These are phyloP conservation scores for Lateolabrax maculatus DNA, from an alignment of 2,797 vertebrate genomes.

Conservation along the genomic window DNA sequence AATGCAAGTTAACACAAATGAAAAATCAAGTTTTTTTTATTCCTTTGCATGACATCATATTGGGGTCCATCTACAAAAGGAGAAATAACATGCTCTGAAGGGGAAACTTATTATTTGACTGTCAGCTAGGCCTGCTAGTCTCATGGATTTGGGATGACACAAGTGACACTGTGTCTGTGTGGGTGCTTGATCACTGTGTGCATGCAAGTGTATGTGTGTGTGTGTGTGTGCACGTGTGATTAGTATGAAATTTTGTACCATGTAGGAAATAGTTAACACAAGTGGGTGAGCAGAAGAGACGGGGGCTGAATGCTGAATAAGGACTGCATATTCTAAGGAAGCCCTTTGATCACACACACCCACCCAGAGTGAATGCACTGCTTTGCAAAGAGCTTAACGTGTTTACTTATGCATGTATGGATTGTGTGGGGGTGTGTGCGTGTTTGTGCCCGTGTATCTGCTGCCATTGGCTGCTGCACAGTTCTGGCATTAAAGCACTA, in stretches of 20 bases:
- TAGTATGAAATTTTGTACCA: background rate
- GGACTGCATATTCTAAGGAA: constrained; percentile 25
- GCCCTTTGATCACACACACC: constrained; percentile 37
- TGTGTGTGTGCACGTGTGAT: background rate
- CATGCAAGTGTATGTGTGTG: background rate
- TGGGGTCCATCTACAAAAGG: background rate
- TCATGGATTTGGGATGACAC: constrained; percentile 14
- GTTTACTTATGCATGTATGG: constrained; percentile 12
- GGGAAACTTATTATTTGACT: constrained; percentile 10
- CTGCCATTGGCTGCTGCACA: constrained; percentile 28
- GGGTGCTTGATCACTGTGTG: background rate
- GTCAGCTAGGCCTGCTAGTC: background rate
- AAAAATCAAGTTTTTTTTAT: background rate
- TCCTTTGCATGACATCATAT: background rate
- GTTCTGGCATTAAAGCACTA: constrained; percentile 6
- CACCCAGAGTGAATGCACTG: constrained; percentile 6
- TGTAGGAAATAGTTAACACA: constrained; percentile 14
- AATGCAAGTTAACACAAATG: background rate
- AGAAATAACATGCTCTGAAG: background rate
- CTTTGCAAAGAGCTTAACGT: constrained; percentile 37
- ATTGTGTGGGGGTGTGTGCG: constrained; percentile 3
- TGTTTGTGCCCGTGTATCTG: constrained; percentile 17
- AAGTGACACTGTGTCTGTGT: background rate
- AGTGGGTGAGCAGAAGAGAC: constrained; percentile 18
- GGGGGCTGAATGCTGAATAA: constrained; percentile 15